Percentiles rank a stretch among this genome's conserved stretches.
Evolutionary conservation across 2,888 invertebrate species (phyloP).

Genomic region (Teleiodes luculella): DNA sequence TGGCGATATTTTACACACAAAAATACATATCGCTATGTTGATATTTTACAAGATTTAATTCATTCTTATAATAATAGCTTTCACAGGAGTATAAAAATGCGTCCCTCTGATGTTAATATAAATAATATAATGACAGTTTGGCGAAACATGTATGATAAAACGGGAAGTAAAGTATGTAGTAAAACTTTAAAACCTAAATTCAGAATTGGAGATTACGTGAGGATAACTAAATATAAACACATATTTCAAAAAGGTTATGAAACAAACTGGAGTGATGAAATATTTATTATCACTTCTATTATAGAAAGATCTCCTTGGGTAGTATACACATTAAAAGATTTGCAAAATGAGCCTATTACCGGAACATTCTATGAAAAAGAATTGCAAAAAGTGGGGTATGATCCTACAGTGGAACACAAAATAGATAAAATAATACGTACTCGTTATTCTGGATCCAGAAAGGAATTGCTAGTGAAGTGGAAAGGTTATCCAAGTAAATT

Average conservation of each 20-base stretch:
- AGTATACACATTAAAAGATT: constrained; percentile 8
- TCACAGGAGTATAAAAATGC: constrained; percentile 21
- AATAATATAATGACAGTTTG: constrained; percentile 27
- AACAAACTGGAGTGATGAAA: constrained; percentile 35
- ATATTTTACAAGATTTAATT: constrained; percentile 17
- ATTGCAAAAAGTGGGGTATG: constrained; percentile 28
- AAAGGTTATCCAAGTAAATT: constrained; percentile 32
- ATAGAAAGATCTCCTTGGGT: constrained; percentile 17
- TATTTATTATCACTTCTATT: constrained; percentile 22
- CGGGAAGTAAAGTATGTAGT: neutral
- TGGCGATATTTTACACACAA: neutral
- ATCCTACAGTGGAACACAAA: constrained; percentile 23
- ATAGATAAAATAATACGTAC: constrained; percentile 22
- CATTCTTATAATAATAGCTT: constrained; percentile 23
- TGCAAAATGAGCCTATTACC: constrained; percentile 23
- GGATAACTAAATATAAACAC: constrained; percentile 32
- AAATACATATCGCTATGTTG: neutral
- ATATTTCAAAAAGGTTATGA: constrained; percentile 33
- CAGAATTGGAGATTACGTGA: constrained; percentile 22
- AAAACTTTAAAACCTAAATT: constrained; percentile 7
- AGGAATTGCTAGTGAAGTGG: constrained; percentile 32
- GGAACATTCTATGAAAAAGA: constrained; percentile 32
- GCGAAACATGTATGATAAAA: constrained; percentile 20
- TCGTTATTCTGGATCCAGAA: constrained; percentile 27
- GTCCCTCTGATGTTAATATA: constrained; percentile 26